Percentiles rank a stretch among this genome's conserved stretches.
These are phyloP conservation scores for Ibycter americanus DNA, from an alignment of 2,797 vertebrate genomes.

Conservation along the genomic window DNA sequence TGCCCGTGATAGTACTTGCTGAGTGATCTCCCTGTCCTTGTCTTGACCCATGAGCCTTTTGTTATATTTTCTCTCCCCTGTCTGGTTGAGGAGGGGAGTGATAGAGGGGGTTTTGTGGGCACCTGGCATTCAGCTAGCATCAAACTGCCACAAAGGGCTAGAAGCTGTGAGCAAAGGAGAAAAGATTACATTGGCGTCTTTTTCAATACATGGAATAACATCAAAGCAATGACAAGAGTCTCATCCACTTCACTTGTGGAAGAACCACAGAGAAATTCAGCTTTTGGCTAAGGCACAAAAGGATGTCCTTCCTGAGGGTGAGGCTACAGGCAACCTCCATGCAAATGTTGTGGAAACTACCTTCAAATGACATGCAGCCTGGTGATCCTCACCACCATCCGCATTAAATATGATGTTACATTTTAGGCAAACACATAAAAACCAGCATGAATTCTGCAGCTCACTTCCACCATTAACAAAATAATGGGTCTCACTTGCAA, in stretches of 20 bases:
- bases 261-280: not conserved
- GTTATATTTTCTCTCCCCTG: too few species aligned
- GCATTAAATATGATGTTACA: not conserved
- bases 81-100: too few species aligned
- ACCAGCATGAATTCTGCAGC: not conserved
- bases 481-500: slow-evolving; percentile 71
- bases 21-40: too few species aligned
- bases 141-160: not conserved
- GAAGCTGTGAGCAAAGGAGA: not conserved
- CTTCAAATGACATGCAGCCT: not conserved
- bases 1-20: too few species aligned
- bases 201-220: not conserved
- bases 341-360: not conserved
- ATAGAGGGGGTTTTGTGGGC: too few species aligned
- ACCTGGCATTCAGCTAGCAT: too few species aligned
- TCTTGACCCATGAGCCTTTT: too few species aligned
- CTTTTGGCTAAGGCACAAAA: not conserved
- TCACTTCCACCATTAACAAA: not conserved
- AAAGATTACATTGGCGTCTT: not conserved
- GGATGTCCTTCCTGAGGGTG: not conserved
- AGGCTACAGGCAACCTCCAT: not conserved
- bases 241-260: not conserved
- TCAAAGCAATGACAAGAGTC: not conserved
- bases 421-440: not conserved
- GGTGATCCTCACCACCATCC: not conserved